phyloP scores from a whole-genome alignment of 2,113 vertebrate genomes.

The Cepphus grylle region DNA sequence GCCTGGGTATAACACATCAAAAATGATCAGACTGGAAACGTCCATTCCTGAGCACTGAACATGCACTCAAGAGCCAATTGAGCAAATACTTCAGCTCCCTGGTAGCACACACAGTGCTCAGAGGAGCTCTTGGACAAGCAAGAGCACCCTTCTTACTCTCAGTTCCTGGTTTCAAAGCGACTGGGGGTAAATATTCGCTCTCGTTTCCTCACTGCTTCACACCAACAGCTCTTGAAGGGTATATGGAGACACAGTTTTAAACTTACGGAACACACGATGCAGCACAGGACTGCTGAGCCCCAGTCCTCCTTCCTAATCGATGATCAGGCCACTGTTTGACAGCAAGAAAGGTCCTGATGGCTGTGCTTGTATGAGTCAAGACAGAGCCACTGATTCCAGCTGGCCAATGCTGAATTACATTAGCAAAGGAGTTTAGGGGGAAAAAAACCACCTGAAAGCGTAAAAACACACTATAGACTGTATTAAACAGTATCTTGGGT shows the following conservation, averaged over 20 bases:
- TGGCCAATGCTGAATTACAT: not conserved
- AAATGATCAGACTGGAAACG: not conserved
- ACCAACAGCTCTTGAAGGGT: not conserved
- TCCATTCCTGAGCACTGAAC: not conserved
- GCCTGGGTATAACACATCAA: not conserved
- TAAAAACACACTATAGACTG: not conserved
- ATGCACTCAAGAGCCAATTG: not conserved
- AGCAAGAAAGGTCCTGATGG: not conserved
- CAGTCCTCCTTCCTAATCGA: not conserved
- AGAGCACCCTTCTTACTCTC: not conserved
- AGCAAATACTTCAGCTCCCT: not conserved
- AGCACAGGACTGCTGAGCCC: not conserved
- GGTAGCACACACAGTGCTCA: not conserved
- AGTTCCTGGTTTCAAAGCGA: not conserved
- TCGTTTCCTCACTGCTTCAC: not conserved
- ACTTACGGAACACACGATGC: fast-evolving
- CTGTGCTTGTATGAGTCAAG: not conserved
- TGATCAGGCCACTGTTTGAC: not conserved
- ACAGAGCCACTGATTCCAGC: not conserved
- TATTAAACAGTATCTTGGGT: not conserved
- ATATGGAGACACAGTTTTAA: not conserved
- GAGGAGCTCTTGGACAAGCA: not conserved
- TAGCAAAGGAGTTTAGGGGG: not conserved
- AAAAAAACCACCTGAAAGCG: not conserved
- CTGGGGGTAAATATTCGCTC: not conserved